Conservation (phyloP, 1,140 invertebrate species). For the Spodoptera litura region DNA sequence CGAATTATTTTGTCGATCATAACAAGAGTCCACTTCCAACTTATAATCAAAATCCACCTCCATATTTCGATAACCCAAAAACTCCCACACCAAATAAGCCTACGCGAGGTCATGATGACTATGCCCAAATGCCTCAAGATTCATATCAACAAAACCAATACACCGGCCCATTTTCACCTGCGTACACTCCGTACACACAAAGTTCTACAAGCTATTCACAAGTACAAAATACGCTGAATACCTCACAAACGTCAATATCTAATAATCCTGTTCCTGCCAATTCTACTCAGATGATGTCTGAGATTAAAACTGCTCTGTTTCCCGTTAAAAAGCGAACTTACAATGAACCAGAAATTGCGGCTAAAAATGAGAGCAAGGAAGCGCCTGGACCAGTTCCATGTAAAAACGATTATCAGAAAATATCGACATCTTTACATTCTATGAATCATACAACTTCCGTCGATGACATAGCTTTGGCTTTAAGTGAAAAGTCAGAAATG, state of each 20-base stretch:
- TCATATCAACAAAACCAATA: conserved; percentile 82
- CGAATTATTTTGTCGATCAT: conserved; percentile 79
- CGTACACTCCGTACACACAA: conserved; percentile 70
- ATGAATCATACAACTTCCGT: conserved; percentile 62
- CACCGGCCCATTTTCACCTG: conserved; percentile 81
- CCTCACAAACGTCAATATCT: conserved; percentile 63
- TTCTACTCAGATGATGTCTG: conserved; percentile 56
- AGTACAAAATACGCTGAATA: conserved; percentile 68
- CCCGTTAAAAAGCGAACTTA: conserved; percentile 87
- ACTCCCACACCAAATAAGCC: conserved; percentile 73
- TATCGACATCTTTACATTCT: conserved; percentile 56
- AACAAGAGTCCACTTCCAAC: conserved; percentile 81
- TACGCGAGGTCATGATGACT: conserved; percentile 72
- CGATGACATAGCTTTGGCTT: conserved; percentile 74
- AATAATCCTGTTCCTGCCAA: conserved; percentile 48
- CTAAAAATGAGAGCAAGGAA: conserved; percentile 65
- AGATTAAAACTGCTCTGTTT: conserved; percentile 74
- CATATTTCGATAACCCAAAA: conserved; percentile 86
- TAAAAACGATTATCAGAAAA: conserved; percentile 68
- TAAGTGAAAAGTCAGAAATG: conserved; percentile 77
- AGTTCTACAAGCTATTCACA: conserved; percentile 73
- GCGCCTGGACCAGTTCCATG: conserved; percentile 39
- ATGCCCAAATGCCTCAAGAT: conserved; percentile 70
- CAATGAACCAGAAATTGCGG: conserved; percentile 80
- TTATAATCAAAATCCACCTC: conserved; percentile 80